Conservation (phyloP, 2,797 vertebrate genomes). For the Limosa lapponica region DNA sequence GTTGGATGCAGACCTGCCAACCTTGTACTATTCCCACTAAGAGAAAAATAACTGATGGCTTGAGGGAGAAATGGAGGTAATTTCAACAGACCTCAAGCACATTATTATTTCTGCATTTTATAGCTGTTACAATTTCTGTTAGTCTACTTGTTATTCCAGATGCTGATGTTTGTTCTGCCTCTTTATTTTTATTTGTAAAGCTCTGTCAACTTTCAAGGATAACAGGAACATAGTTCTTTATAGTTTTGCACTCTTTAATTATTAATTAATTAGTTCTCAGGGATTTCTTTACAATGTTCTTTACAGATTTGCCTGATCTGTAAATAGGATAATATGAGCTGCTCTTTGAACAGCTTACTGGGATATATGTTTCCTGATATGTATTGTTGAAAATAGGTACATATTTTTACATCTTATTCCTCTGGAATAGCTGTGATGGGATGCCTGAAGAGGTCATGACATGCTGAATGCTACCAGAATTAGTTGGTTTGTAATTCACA, state of each 20-base stretch:
- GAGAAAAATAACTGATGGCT: slow-evolving; percentile 22
- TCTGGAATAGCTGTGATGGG: not conserved
- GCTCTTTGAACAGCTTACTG: not conserved
- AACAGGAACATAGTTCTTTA: not conserved
- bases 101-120: not conserved
- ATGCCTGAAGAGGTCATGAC: not conserved
- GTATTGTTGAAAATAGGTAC: not conserved
- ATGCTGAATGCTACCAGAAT: not conserved
- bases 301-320: not conserved
- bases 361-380: not conserved
- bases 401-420: not conserved
- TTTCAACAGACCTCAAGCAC: not conserved
- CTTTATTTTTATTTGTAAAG: slow-evolving; percentile 13
- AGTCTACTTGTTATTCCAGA: not conserved
- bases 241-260: not conserved
- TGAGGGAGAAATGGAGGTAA: not conserved
- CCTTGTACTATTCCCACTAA: not conserved
- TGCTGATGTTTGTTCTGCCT: not conserved
- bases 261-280: not conserved
- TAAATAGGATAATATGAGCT: not conserved
- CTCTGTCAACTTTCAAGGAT: not conserved
- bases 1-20: not conserved
- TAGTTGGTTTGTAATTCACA: not conserved
- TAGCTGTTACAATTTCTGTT: not conserved
- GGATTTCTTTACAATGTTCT: not conserved